Evolutionary conservation across 2,888 invertebrate species (phyloP), one percentile per base, ranked within the genome.

Genomic region (Venusia cambrica): DNA sequence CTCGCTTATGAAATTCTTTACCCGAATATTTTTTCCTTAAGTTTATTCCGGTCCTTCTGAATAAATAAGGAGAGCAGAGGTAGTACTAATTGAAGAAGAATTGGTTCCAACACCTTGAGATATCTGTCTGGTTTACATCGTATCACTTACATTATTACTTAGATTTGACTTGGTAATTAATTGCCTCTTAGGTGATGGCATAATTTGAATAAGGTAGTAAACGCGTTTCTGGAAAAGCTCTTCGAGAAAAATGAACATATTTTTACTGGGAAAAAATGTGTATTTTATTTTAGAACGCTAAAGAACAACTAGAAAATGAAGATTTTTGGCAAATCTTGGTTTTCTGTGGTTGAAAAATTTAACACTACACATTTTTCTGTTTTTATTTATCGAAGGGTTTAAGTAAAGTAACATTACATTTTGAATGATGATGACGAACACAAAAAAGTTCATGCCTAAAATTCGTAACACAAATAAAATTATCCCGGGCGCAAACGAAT

Each of bases 1-100:
- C 54, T 50, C 56, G 57, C 57, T 66, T 72, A 68, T 70, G 69
- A 71, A 73, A n/a, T 71, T 71, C 73, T 71, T 72, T 71, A 71
- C 62, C 57, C 54, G 37, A 45, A 56, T 62, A 64, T 69, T 69
- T 69, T 58, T 62, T 62, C 61, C 58, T 70, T 67, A 62, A 65
- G 67, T 72, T 68, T 58, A 64, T 62, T 57, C 50, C 59, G 52
- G 58, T 60, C 65, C 67, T 61, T 67, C 60, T 69, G 71, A 73
- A 77, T 74, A 75, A 77, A 69, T 75, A 70, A 75, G 46, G 52
- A 48, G 62, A 61, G 48, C 65, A 57, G 60, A 62, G 62, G 68
- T 62, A 58, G 49, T 39, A 53, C 70, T 76, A 73, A 75, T 75
- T 75, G 75, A 71, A 73, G 62, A 39, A 48, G 67, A 70, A 65